A percentile compares a stretch with the other conserved stretches of the same genome.
These are phyloP conservation scores for Python bivittatus DNA, from an alignment of 2,113 vertebrate species.

Conservation along the genomic window DNA sequence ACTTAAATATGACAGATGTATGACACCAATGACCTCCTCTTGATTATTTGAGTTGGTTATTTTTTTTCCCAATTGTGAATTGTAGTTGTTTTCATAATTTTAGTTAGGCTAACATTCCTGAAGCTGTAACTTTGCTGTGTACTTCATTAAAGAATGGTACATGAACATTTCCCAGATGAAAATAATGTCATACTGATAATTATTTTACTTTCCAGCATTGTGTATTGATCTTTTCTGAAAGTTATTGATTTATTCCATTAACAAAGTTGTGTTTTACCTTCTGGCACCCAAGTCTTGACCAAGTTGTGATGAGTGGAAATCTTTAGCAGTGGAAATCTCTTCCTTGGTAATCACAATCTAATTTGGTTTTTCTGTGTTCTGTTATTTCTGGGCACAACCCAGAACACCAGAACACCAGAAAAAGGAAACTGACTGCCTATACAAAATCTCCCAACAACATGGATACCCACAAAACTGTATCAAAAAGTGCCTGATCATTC, in stretches of 20 bases:
- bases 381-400: too few relatives aligned
- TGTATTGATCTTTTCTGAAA: neutral
- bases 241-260: neutral
- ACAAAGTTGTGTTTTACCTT: neutral
- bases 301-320: neutral
- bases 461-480: too few relatives aligned
- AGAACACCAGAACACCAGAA: too few relatives aligned
- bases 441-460: too few relatives aligned
- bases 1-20: slow-evolving; percentile 22
- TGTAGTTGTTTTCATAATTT: slow-evolving; percentile 3
- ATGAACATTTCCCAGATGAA: neutral
- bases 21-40: slow-evolving; percentile 13
- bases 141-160: slow-evolving; percentile 1
- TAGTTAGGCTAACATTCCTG: neutral
- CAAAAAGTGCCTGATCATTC: too few relatives aligned
- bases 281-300: neutral
- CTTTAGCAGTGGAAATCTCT: neutral
- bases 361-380: neutral
- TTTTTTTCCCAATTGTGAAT: neutral
- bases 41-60: neutral
- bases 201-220: neutral
- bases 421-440: too few relatives aligned
- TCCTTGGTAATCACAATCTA: neutral
- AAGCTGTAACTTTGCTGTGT: neutral
- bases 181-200: neutral